A percentile compares a stretch with the other conserved stretches of the same genome.
These are phyloP conservation scores for Microhierax caerulescens DNA, from an alignment of 2,797 vertebrate species.

Conservation along the genomic window DNA sequence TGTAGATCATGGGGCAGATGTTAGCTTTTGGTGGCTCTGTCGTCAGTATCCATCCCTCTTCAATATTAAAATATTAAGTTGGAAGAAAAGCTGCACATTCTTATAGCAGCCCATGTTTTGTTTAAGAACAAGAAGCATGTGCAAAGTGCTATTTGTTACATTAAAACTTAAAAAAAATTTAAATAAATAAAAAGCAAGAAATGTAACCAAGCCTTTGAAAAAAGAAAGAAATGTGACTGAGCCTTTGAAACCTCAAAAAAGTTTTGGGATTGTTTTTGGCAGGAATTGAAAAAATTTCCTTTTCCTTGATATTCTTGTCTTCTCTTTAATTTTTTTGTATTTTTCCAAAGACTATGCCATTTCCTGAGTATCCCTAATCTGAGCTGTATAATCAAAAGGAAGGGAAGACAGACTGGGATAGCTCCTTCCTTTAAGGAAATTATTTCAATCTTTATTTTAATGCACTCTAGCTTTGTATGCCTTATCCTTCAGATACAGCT, in stretches of 20 bases:
- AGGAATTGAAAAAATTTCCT: conserved; percentile 48
- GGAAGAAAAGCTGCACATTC: neutral
- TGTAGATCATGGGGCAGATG: neutral
- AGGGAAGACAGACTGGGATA: neutral
- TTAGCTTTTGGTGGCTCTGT: neutral
- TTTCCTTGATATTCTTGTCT: neutral
- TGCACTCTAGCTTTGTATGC: neutral
- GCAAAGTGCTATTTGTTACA: neutral
- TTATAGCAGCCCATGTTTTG: neutral
- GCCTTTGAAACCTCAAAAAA: neutral
- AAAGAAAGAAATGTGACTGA: neutral
- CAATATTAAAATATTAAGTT: neutral
- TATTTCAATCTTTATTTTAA: neutral
- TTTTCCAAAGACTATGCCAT: neutral
- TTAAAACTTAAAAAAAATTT: neutral
- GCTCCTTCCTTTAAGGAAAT: conserved; percentile 34
- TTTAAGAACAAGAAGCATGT: neutral
- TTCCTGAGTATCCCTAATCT: conserved; percentile 4
- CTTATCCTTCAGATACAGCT: neutral
- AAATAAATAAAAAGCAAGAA: neutral
- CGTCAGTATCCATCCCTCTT: neutral
- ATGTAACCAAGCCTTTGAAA: neutral
- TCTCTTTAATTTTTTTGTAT: neutral
- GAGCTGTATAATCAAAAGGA: neutral
- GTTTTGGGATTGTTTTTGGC: neutral